These are phyloP conservation scores for Nephrotoma guestfalica DNA, from an alignment of 2,888 invertebrate species.

Conservation along the genomic window DNA sequence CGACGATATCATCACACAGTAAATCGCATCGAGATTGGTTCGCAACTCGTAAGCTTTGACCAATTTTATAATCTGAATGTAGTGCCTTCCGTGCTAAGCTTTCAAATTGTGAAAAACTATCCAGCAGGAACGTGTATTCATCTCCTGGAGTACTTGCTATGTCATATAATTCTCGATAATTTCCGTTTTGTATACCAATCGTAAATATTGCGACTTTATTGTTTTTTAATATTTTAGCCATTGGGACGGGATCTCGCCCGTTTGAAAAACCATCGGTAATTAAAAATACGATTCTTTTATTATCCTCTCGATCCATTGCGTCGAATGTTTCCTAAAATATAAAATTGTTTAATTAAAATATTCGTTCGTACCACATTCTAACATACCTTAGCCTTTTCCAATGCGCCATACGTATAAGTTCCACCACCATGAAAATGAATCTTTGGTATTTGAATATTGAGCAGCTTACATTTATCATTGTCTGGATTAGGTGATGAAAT, in stretches of 20 bases:
- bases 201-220: constrained; percentile 39
- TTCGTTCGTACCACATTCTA: not conserved
- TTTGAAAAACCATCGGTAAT: constrained; percentile 59
- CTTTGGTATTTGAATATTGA: constrained; percentile 42
- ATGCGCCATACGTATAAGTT: constrained; percentile 53
- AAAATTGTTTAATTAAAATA: constrained; percentile 5
- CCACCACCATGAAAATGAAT: constrained; percentile 50
- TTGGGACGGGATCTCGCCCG: constrained; percentile 48
- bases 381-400: constrained; percentile 44
- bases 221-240: constrained; percentile 40
- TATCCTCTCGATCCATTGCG: constrained; percentile 28
- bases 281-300: constrained; percentile 46
- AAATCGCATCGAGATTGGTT: constrained; percentile 35
- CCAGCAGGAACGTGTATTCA: constrained; percentile 47
- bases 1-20: constrained; percentile 30
- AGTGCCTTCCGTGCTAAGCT: constrained; percentile 49
- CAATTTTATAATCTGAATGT: constrained; percentile 47
- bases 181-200: constrained; percentile 45
- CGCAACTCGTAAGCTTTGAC: constrained; percentile 39
- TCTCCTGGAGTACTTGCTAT: constrained; percentile 48
- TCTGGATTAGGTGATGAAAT: constrained; percentile 35
- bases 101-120: constrained; percentile 54
- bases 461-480: constrained; percentile 47
- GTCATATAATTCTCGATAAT: constrained; percentile 43
- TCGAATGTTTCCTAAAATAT: constrained; percentile 32